phyloP scores from a whole-genome alignment of 2,113 vertebrate species.

The Saguinus imperator region DNA sequence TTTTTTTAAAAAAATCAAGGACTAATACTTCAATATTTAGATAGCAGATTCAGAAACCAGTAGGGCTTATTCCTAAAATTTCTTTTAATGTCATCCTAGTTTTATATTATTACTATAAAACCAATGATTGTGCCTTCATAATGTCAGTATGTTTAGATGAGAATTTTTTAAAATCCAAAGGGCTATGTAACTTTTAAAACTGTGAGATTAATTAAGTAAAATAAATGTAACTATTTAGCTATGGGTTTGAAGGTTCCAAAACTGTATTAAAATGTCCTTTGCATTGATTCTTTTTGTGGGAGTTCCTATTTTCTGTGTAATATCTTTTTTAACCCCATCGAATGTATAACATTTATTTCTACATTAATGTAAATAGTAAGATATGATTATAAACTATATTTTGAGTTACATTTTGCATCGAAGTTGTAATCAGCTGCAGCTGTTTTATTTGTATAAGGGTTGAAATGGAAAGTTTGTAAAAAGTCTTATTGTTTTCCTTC shows the following conservation, averaged over 20 bases:
- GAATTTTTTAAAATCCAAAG: not conserved
- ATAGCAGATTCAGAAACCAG: slow-evolving; percentile 45
- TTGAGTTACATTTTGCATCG: slow-evolving; percentile 56
- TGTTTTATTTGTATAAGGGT: slow-evolving; percentile 54
- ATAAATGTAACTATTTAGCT: slow-evolving; percentile 21
- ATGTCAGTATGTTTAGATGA: slow-evolving; percentile 1
- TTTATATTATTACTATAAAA: not conserved
- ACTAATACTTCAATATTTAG: slow-evolving; percentile 41
- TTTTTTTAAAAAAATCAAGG: not conserved
- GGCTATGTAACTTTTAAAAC: not conserved
- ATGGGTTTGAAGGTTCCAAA: slow-evolving; percentile 48
- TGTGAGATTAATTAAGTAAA: slow-evolving; percentile 7
- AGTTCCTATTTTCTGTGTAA: slow-evolving; percentile 20
- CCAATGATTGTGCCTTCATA: not conserved
- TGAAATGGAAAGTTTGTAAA: slow-evolving; percentile 53
- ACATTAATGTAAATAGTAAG: slow-evolving; percentile 19
- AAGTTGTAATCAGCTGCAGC: slow-evolving; percentile 50
- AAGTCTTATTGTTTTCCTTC: not conserved
- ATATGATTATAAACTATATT: not conserved
- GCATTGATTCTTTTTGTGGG: slow-evolving; percentile 44
- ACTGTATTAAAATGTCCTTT: slow-evolving; percentile 43
- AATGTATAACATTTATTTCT: slow-evolving; percentile 57
- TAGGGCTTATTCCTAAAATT: slow-evolving; percentile 55
- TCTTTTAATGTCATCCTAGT: not conserved
- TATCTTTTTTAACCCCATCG: not conserved